phyloP scores from a whole-genome alignment of 1,140 invertebrate species.

The Drosophila erecta region DNA sequence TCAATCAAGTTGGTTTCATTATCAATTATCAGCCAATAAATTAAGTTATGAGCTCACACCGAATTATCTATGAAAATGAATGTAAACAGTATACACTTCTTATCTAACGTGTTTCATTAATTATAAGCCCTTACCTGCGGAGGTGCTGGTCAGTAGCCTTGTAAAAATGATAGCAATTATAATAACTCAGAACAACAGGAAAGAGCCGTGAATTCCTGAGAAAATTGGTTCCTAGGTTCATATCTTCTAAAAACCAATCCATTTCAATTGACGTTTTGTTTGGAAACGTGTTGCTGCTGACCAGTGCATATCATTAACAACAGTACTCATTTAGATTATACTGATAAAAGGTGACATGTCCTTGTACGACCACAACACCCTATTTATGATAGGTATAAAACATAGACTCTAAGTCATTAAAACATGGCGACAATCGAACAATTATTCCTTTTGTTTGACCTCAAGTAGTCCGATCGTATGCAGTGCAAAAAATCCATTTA shows the following conservation, averaged over 20 bases:
- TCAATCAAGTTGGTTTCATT: constrained; percentile 57
- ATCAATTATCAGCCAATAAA: constrained; percentile 54
- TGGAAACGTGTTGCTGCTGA: background rate
- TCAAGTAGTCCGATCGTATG: constrained; percentile 11
- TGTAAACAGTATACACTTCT: constrained; percentile 9
- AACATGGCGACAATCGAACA: constrained; percentile 26
- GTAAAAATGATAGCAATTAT: constrained; percentile 20
- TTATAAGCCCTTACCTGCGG: constrained; percentile 1
- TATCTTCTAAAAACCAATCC: background rate
- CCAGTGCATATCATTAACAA: constrained; percentile 17
- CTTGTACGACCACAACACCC: constrained; percentile 5
- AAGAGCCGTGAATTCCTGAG: background rate
- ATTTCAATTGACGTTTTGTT: constrained; percentile 6
- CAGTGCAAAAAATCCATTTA: constrained; percentile 10
- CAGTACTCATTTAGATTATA: constrained; percentile 20
- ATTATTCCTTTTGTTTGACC: constrained; percentile 4
- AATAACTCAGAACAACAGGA: constrained; percentile 1
- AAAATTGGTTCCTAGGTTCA: background rate
- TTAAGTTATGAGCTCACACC: constrained; percentile 19
- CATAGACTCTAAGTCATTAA: background rate
- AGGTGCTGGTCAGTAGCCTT: constrained; percentile 7
- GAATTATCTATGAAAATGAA: constrained; percentile 11
- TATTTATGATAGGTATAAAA: constrained; percentile 10
- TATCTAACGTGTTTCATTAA: constrained; percentile 28
- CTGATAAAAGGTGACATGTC: constrained; percentile 26